Evolutionary conservation across 1,140 invertebrate species (phyloP).

Genomic region (Trichonephila inaurata): DNA sequence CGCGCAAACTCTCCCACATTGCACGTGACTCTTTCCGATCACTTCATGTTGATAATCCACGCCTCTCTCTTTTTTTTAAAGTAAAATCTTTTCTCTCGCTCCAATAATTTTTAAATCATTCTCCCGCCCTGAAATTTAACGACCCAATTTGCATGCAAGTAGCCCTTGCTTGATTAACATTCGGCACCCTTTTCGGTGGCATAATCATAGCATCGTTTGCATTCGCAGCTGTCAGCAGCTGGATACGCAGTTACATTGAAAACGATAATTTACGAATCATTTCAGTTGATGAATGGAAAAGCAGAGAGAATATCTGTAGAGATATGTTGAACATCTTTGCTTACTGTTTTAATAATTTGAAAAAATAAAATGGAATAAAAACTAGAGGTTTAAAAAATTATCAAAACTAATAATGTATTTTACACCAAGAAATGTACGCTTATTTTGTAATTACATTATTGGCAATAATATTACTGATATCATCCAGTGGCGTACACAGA

Average conservation of each 20-base stretch:
- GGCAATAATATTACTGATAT: too few species aligned
- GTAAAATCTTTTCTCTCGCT: not conserved
- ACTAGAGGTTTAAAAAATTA: too few species aligned
- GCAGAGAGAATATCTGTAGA: too few species aligned
- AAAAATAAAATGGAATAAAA: too few species aligned
- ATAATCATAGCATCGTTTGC: not conserved
- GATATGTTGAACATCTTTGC: too few species aligned
- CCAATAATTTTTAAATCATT: conserved; percentile 18
- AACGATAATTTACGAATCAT: not conserved
- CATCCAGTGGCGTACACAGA: too few species aligned
- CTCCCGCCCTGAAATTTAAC: conserved; percentile 37
- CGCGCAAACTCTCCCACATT: not conserved
- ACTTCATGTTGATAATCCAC: not conserved
- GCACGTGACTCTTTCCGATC: not conserved
- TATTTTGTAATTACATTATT: too few species aligned
- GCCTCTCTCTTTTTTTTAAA: not conserved
- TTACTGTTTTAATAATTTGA: too few species aligned
- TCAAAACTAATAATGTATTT: too few species aligned
- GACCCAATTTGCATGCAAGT: conserved; percentile 16
- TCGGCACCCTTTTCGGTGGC: not conserved
- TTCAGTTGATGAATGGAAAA: not conserved
- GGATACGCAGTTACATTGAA: not conserved
- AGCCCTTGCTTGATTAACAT: not conserved
- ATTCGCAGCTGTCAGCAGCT: not conserved
- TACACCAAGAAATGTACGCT: too few species aligned